Conservation (phyloP, 2,113 vertebrate genomes). For the Calidris pygmaea region DNA sequence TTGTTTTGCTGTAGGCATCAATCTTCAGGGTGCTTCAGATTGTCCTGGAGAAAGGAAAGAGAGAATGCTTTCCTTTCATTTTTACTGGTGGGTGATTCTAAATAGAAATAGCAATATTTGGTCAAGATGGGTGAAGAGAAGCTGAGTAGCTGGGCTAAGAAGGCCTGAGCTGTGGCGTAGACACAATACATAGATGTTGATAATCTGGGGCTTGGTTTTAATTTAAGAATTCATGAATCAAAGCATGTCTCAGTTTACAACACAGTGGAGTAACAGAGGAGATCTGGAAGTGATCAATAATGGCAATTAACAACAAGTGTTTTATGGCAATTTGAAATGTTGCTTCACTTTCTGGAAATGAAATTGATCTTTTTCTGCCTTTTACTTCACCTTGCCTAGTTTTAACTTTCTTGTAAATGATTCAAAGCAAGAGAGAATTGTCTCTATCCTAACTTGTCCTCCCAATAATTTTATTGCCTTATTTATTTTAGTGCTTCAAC, state of each 20-base stretch:
- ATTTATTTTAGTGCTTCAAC: neutral
- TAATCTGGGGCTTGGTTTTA: slow-evolving; percentile 13
- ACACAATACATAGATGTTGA: neutral
- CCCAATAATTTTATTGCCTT: neutral
- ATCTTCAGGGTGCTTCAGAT: neutral
- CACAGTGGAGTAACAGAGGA: neutral
- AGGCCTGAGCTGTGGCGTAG: neutral
- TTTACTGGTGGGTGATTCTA: neutral
- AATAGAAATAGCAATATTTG: neutral
- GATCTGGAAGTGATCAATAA: slow-evolving; percentile 36
- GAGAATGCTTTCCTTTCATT: neutral
- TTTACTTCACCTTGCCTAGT: slow-evolving; percentile 38
- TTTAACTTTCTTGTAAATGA: slow-evolving; percentile 10
- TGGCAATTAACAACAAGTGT: slow-evolving; percentile 53
- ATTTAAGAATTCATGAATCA: slow-evolving; percentile 44
- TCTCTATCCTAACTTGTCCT: neutral
- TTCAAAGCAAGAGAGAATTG: neutral
- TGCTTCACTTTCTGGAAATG: slow-evolving; percentile 61
- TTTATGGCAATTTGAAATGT: slow-evolving; percentile 58
- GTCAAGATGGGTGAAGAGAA: neutral
- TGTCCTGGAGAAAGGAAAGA: neutral
- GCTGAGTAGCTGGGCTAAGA: neutral
- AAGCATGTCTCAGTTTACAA: slow-evolving; percentile 19
- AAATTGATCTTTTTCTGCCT: slow-evolving; percentile 47
- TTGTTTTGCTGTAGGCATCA: neutral